Conservation (phyloP, 2,797 vertebrate genomes). For the Masticophis lateralis region DNA sequence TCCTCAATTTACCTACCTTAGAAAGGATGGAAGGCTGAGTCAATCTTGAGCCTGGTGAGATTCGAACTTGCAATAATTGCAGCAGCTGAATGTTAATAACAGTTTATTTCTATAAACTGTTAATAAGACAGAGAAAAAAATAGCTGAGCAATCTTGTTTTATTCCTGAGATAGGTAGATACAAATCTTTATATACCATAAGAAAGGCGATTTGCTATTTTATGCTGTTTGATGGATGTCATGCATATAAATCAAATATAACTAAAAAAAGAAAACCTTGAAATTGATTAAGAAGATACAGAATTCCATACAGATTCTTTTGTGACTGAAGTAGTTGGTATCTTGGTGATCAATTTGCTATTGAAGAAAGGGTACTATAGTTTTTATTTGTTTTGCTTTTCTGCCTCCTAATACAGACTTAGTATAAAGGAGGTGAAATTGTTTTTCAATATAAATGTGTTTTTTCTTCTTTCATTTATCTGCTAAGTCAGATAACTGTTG, state of each 20-base stretch:
- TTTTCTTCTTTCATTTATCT: conserved; percentile 37
- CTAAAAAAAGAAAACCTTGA: conserved; percentile 54
- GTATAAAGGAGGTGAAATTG: neutral
- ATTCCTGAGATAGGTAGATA: neutral
- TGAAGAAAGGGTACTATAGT: conserved; percentile 25
- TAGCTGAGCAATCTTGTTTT: conserved; percentile 8
- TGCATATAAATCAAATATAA: conserved; percentile 55
- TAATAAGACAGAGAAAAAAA: neutral
- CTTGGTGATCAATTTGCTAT: conserved; percentile 34
- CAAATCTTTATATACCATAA: conserved; percentile 9
- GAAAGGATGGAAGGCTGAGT: too few relatives aligned
- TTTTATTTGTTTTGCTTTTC: neutral
- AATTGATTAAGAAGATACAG: conserved; percentile 41
- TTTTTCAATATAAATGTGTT: neutral
- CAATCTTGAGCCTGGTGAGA: too few relatives aligned
- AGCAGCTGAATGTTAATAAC: too few relatives aligned
- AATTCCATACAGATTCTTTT: conserved; percentile 5
- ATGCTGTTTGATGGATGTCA: conserved; percentile 45
- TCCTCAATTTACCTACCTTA: too few relatives aligned
- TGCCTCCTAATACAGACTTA: neutral
- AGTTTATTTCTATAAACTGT: neutral
- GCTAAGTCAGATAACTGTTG: conserved; percentile 35
- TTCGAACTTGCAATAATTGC: too few relatives aligned
- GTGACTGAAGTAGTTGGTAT: conserved; percentile 24
- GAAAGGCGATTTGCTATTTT: conserved; percentile 39